phyloP scores from a whole-genome alignment of 2,113 vertebrate species.

The Notarius lentiginosus region DNA sequence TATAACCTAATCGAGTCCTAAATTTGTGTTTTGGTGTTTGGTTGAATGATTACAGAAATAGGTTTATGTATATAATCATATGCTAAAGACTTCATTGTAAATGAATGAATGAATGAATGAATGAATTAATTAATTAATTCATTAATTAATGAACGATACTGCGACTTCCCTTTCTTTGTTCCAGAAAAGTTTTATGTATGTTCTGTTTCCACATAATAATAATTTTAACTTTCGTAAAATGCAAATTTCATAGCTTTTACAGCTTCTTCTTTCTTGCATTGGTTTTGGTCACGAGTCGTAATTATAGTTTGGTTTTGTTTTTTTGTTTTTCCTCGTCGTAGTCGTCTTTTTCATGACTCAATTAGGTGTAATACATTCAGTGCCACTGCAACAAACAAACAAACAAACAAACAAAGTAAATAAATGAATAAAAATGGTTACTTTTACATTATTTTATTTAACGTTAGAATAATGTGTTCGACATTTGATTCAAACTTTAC shows the following conservation, averaged over 20 bases:
- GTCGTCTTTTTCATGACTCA: not conserved
- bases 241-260: not conserved
- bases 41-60: not conserved
- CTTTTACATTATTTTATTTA: not conserved
- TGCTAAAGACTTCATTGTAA: not conserved
- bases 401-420: not conserved
- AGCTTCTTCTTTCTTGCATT: not conserved
- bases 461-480: not conserved
- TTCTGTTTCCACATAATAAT: not conserved
- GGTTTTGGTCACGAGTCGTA: not conserved
- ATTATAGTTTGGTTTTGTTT: not conserved
- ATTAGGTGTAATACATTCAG: not conserved
- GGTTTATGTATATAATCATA: not conserved
- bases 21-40: not conserved
- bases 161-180: not conserved
- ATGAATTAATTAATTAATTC: too few species aligned
- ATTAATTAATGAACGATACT: not conserved
- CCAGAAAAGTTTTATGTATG: not conserved
- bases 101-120: not conserved
- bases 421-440: not conserved
- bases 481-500: not conserved
- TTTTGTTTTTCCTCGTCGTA: not conserved
- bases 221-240: not conserved
- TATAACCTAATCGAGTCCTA: not conserved
- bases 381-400: not conserved